A percentile compares a stretch with the other conserved stretches of the same genome.
phyloP scores from a whole-genome alignment of 64 coral and sea anemone species.

The Stichodactyla mertensii region DNA sequence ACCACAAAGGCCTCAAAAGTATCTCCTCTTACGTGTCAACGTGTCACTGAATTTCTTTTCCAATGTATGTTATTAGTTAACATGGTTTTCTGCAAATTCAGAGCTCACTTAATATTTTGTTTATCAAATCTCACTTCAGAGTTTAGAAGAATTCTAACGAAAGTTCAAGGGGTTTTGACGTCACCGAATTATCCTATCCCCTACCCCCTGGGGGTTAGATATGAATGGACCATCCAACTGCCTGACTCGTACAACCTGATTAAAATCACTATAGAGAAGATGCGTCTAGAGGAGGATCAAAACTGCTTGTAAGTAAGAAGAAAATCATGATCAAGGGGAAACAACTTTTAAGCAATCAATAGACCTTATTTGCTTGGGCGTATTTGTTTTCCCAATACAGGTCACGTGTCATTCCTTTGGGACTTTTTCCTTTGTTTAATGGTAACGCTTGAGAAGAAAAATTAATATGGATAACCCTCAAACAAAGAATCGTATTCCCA shows the following conservation, averaged over 20 bases:
- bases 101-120: not conserved
- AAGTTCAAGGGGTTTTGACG: slow-evolving; percentile 26
- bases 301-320: slow-evolving; percentile 71
- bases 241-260: slow-evolving; percentile 47
- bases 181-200: slow-evolving; percentile 69
- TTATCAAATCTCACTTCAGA: not conserved
- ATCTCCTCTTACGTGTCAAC: too few species aligned
- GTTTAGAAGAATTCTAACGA: slow-evolving; percentile 39
- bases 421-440: too few species aligned
- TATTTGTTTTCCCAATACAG: too few species aligned
- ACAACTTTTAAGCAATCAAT: not conserved
- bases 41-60: too few species aligned
- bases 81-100: not conserved
- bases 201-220: slow-evolving; percentile 55
- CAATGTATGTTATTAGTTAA: not conserved
- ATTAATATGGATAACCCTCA: too few species aligned
- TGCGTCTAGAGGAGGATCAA: slow-evolving; percentile 74
- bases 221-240: slow-evolving; percentile 60
- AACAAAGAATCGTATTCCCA: too few species aligned
- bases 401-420: too few species aligned
- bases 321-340: not conserved
- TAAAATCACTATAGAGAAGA: slow-evolving; percentile 36
- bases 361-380: too few species aligned
- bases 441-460: too few species aligned
- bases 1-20: too few species aligned